A percentile compares a stretch with the other conserved stretches of the same genome.
These are phyloP conservation scores for Hestina assimilis DNA, from an alignment of 1,140 invertebrate genomes.

Conservation along the genomic window DNA sequence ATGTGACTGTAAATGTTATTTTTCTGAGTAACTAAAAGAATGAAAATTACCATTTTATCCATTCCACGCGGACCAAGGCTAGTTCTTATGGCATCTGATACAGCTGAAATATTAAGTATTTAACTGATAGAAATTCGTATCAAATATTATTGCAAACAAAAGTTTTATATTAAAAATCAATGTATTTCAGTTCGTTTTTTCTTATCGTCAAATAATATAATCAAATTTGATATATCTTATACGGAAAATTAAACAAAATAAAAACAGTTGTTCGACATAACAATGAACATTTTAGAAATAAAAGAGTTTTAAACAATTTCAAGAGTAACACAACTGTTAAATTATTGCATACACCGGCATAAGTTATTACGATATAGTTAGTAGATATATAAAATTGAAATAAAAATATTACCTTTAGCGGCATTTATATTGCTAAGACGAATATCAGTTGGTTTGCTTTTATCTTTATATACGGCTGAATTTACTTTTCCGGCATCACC, in stretches of 20 bases:
- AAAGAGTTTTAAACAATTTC: no score
- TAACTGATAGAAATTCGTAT: background rate
- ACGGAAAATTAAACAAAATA: background rate
- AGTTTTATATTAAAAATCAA: no score
- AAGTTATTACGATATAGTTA: no score
- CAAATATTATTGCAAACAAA: background rate
- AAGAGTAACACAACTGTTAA: no score
- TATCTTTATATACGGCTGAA: constrained; percentile 86
- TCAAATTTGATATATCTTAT: background rate
- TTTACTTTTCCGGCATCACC: constrained; percentile 72
- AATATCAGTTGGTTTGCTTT: constrained; percentile 96
- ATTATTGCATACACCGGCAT: no score
- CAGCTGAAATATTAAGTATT: constrained; percentile 87
- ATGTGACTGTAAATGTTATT: no score
- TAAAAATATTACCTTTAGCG: constrained; percentile 92
- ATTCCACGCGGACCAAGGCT: constrained; percentile 99
- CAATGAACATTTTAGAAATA: no score
- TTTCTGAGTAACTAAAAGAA: no score
- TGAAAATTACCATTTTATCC: constrained; percentile 99
- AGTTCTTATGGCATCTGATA: constrained; percentile 98
- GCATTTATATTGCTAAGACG: constrained; percentile 97
- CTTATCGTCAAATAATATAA: background rate
- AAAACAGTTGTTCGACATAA: background rate
- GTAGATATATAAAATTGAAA: constrained; percentile 1
- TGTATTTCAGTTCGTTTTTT: no score